Evolutionary conservation across 2,797 vertebrate genomes (phyloP).

Genomic region (Rhinichthys osculus): DNA sequence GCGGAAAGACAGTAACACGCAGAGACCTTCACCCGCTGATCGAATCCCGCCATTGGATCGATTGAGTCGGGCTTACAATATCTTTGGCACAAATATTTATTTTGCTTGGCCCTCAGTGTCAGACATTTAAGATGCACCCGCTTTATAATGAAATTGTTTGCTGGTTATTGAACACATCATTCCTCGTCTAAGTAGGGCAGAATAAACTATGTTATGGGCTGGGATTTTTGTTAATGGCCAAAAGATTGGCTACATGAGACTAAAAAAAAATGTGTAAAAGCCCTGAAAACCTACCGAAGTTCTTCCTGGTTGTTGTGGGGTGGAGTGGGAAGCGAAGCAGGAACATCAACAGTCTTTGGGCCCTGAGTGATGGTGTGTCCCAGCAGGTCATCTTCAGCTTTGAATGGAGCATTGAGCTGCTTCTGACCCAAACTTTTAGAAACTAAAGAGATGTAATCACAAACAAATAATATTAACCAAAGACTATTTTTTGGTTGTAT

Average conservation of each 20-base stretch:
- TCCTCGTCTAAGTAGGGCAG: background rate
- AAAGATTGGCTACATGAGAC: background rate
- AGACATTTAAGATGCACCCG: background rate
- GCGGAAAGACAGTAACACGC: too few species aligned
- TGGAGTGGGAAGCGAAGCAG: slow-evolving; percentile 94
- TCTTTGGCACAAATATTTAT: background rate
- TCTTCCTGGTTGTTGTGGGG: slow-evolving; percentile 99
- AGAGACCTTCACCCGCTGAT: too few species aligned
- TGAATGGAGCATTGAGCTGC: slow-evolving; percentile 82
- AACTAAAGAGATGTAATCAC: slow-evolving; percentile 29
- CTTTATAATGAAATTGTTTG: background rate
- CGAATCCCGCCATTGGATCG: too few species aligned
- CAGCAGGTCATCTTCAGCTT: slow-evolving; percentile 87
- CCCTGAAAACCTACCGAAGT: slow-evolving; percentile 79
- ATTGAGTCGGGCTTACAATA: too few species aligned
- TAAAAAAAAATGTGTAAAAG: background rate
- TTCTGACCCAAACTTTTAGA: slow-evolving; percentile 78
- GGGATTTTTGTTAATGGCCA: background rate
- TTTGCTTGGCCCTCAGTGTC: background rate
- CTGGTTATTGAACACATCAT: background rate
- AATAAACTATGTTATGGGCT: background rate
- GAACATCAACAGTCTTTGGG: slow-evolving; percentile 92
- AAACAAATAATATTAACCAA: background rate
- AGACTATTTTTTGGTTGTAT: too few species aligned
- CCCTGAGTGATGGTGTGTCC: slow-evolving; percentile 83